Base-by-base conservation (phyloP, 2,113 vertebrate genomes). In the Podiceps cristatus region DNA sequence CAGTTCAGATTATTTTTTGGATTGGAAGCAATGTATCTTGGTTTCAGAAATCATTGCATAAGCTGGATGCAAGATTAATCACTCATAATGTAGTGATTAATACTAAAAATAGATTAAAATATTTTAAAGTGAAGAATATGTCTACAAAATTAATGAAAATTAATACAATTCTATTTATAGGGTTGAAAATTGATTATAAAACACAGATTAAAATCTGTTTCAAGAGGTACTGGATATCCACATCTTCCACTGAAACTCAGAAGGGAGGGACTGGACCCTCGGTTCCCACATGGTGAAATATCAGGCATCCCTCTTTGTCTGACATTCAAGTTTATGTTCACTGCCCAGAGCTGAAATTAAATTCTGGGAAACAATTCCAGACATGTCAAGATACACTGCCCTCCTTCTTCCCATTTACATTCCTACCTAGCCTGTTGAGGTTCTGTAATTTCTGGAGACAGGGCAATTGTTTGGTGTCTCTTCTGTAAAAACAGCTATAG, bases 381-480 rank as follows among this genome's bases (percentile, higher is more conserved):
- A 60, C 19, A 42, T 27, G 44, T 60, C 8, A 68, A 87, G 10
- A 90, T 20, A 24, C 11, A 44, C 5, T 68, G 20, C 18, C 22
- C 56, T 90, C 23, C 27, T 88, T 66, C 55, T 85, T 71, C 10
- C 11, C 11, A 15, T 62, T 55, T 74, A 10, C 7, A 69, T 88
- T 93, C 18, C 50, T 71, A 14, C 3, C 5, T 56, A 78, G 42
- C 9, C 17, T 74, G 25, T 33, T 72, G 13, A 24, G 17, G 17
- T 16, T 52, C 45, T 66, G 11, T n/a, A 59, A 53, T 33, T 71
- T 84, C 35, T 74, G 47, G 25, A 69, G 7, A n/a, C 8, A 31
- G 7, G 4, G 7, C 2, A 90, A 27, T 10, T 47, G 1, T 19
- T 42, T 40, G 5, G 4, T 56, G 8, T 31, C 11, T n/a, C 8